Evolutionary conservation across 1,140 invertebrate species (phyloP).

Genomic region (Drosophila lacertosa): DNA sequence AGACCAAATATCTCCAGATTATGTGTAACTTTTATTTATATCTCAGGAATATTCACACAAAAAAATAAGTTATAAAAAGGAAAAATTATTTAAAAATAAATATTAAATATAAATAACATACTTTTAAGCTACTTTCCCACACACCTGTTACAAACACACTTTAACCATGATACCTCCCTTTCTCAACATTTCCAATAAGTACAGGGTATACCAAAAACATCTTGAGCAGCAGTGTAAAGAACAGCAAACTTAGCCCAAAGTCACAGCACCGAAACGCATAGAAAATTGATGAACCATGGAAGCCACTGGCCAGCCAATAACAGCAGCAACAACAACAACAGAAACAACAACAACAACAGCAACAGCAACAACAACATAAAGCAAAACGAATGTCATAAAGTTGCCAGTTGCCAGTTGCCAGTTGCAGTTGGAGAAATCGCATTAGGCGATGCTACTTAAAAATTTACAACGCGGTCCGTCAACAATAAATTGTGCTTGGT

Average conservation of each 20-base stretch:
- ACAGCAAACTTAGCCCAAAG: slow-evolving; percentile 17
- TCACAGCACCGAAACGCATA: slow-evolving; percentile 30
- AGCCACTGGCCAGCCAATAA: slow-evolving; percentile 20
- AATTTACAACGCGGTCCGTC: slow-evolving; percentile 43
- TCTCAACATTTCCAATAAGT: too few species aligned
- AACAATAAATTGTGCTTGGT: slow-evolving; percentile 47
- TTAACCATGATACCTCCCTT: too few species aligned
- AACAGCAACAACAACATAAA: slow-evolving; percentile 2
- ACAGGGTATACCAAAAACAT: slow-evolving; percentile 10
- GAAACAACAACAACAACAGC: slow-evolving; percentile 11
- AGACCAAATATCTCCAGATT: too few species aligned
- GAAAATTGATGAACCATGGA: slow-evolving; percentile 44
- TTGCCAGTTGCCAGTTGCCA: slow-evolving; percentile 37
- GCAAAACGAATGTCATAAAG: slow-evolving; percentile 44
- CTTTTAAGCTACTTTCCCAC: too few species aligned
- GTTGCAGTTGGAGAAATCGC: slow-evolving; percentile 46
- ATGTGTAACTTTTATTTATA: too few species aligned
- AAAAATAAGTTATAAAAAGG: too few species aligned
- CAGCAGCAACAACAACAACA: slow-evolving; percentile 8
- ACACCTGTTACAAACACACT: too few species aligned
- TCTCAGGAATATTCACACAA: too few species aligned
- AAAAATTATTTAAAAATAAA: too few species aligned
- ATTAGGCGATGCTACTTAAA: slow-evolving; percentile 52
- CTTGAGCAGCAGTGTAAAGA: slow-evolving; percentile 18
- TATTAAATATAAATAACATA: too few species aligned